phyloP scores from a whole-genome alignment of 2,888 invertebrate species.

The Platycheirus albimanus region DNA sequence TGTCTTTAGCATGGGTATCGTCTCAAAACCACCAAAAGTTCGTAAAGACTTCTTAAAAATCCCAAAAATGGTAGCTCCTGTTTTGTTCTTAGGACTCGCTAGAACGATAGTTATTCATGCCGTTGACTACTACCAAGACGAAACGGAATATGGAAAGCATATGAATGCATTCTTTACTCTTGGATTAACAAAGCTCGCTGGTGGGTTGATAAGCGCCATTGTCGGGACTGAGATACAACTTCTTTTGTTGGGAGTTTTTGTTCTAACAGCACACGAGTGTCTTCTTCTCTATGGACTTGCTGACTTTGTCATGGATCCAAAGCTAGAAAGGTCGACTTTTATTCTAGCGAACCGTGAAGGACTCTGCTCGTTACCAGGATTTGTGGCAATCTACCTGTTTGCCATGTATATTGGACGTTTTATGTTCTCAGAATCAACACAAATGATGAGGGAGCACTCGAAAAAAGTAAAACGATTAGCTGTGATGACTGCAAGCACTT shows the following conservation, averaged over 20 bases:
- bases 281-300: conserved; percentile 86
- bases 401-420: conserved; percentile 86
- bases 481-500: conserved; percentile 79
- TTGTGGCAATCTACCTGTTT: conserved; percentile 91
- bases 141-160: conserved; percentile 97
- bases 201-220: conserved; percentile 83
- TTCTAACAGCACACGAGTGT: conserved; percentile 87
- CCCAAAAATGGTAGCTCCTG: conserved; percentile 80
- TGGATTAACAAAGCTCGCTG: conserved; percentile 90
- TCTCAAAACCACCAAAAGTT: conserved; percentile 84
- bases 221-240: conserved; percentile 77
- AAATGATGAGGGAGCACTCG: conserved; percentile 75
- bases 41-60: conserved; percentile 76
- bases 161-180: conserved; percentile 99
- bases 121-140: conserved; percentile 92
- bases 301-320: conserved; percentile 87
- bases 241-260: conserved; percentile 83
- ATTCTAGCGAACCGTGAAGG: conserved; percentile 96
- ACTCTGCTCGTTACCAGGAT: conserved; percentile 92
- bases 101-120: conserved; percentile 86
- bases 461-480: conserved; percentile 77
- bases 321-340: conserved; percentile 85
- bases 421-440: conserved; percentile 81
- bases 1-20: conserved; percentile 91
- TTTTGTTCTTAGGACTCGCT: conserved; percentile 85